Percentiles rank a stretch among this genome's conserved stretches.
phyloP scores from a whole-genome alignment of 2,797 vertebrate species.

The Pristis pectinata region DNA sequence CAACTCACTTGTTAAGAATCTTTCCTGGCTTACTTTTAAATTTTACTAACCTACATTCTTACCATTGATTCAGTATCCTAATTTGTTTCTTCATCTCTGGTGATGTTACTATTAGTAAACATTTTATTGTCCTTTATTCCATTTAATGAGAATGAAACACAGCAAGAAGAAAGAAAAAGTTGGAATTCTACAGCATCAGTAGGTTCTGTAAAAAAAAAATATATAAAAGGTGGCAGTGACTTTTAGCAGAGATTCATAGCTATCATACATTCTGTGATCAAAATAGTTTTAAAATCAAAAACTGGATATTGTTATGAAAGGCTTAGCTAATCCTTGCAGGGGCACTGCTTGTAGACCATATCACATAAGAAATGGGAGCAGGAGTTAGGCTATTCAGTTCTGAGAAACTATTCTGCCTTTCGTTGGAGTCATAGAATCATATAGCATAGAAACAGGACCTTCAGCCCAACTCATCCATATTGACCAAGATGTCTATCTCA shows the following conservation, averaged over 20 bases:
- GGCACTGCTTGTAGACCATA: background rate
- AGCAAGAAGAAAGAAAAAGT: background rate
- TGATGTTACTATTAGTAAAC: background rate
- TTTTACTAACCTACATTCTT: background rate
- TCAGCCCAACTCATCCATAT: too few species aligned
- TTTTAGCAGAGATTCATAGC: slow-evolving; percentile 2
- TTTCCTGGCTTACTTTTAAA: background rate
- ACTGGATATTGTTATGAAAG: background rate
- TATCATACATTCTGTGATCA: background rate
- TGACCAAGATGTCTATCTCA: too few species aligned
- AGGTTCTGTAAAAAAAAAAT: background rate
- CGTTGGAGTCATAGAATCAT: too few species aligned
- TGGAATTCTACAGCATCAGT: background rate
- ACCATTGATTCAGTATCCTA: background rate
- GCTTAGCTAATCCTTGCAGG: background rate
- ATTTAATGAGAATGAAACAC: background rate
- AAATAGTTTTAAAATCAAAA: background rate
- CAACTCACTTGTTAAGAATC: background rate
- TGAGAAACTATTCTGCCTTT: too few species aligned
- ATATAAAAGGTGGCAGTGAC: background rate
- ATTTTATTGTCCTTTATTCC: background rate
- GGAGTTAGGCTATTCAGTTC: too few species aligned
- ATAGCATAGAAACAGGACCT: too few species aligned
- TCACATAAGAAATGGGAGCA: too few species aligned
- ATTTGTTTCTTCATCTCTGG: background rate